Conservation (phyloP, 1,140 invertebrate species). For the Laupala kohalensis region DNA sequence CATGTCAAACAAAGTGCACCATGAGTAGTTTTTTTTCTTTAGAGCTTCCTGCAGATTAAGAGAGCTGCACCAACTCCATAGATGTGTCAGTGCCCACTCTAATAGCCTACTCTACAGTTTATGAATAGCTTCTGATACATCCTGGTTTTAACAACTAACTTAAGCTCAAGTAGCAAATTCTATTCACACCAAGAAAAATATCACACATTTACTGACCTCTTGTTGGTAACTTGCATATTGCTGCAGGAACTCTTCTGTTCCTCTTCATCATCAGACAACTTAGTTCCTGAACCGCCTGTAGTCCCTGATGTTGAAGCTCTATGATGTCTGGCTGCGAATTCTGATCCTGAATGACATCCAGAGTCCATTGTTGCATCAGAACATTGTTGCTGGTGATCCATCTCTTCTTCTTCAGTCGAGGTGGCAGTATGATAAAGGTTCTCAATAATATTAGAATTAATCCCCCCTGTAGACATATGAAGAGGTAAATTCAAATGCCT, state of each 20-base stretch:
- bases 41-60: too few species aligned
- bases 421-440: constrained; percentile 11
- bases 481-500: constrained; percentile 21
- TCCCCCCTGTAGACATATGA: constrained; percentile 17
- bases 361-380: constrained; percentile 24
- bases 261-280: not conserved
- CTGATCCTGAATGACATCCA: constrained; percentile 24
- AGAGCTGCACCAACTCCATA: too few species aligned
- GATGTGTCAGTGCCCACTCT: too few species aligned
- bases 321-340: constrained; percentile 4
- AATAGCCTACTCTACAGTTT: too few species aligned
- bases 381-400: constrained; percentile 24
- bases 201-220: constrained; percentile 13
- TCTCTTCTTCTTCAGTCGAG: constrained; percentile 24
- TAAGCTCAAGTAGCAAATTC: too few species aligned
- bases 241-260: not conserved
- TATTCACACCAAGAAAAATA: not conserved
- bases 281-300: not conserved
- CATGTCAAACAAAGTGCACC: too few species aligned
- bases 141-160: too few species aligned
- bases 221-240: not conserved
- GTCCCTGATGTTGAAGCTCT: not conserved
- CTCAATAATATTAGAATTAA: constrained; percentile 15
- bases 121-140: too few species aligned
- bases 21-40: too few species aligned